Base-by-base conservation (phyloP, 1,140 invertebrate species). In the Helicoverpa armigera region DNA sequence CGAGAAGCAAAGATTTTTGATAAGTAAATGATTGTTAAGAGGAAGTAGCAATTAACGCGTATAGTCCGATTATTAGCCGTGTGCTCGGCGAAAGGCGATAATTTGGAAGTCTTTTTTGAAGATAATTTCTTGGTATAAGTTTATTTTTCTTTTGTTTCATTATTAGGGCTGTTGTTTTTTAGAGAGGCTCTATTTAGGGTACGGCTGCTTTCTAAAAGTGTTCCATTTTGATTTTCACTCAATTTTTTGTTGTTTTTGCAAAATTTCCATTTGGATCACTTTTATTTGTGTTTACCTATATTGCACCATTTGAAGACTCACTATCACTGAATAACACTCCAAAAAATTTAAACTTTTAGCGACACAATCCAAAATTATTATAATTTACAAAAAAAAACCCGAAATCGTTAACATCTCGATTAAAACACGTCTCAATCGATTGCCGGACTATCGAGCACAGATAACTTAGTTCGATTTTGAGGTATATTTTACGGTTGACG, bases 401-500 rank as follows among this genome's bases (percentile, higher is more conserved):
- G 58, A 31, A 69, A 29, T 50, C n/a, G 13, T n/a, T 63, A 16
- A 67, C 4, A 53, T 51, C 12, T 67, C 48, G 23, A 53, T 50
- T 77, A 78, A 78, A 67, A 79, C 65, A 79, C 76, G 76, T 79
- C 76, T 58, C 53, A 79, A 79, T 69, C 76, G 65, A 69, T 23
- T 18, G 76, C 63, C 51, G 65, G 76, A 69, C 76, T 73, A 61
- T 76, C 56, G 35, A 61, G 56, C 54, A 73, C 78, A 80, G 78
- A 80, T 72, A 61, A 80, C 67, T 79, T 79, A 69, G 76, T 54
- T 87, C 80, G 85, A 89, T 93, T 94, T 94, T 93, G 90, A 93
- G 89, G 90, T 91, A 93, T 88, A 91, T 94, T 94, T 94, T 92
- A 93, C 91, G 92, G 87, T 93, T 86, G 81, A 86, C 85, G 76